phyloP scores from a whole-genome alignment of 2,888 invertebrate species.

The Orchesella flavescens region DNA sequence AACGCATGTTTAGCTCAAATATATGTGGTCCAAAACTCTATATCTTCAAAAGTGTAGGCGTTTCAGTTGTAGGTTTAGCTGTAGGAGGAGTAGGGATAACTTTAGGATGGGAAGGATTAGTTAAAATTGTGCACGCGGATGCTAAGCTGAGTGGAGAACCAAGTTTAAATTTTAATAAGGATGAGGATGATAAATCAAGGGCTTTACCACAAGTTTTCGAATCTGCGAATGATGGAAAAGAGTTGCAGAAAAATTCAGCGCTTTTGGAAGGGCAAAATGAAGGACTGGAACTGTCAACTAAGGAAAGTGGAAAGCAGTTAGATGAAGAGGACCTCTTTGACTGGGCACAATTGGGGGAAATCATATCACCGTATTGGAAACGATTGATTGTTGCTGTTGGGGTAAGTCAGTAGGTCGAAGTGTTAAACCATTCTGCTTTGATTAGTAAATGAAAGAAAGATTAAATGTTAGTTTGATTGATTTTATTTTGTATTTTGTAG shows the following conservation, averaged over 20 bases:
- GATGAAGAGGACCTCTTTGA: conserved; percentile 79
- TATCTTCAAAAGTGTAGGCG: neutral
- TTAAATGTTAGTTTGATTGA: neutral
- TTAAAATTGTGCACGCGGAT: neutral
- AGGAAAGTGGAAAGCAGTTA: neutral
- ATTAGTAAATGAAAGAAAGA: conserved; percentile 15
- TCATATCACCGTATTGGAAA: conserved; percentile 85
- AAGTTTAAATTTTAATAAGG: neutral
- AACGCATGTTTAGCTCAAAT: neutral
- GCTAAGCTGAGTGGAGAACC: neutral
- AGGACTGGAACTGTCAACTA: neutral
- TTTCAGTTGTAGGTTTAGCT: neutral
- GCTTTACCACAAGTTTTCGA: neutral
- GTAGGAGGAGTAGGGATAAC: neutral
- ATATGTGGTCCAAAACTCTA: neutral
- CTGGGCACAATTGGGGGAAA: conserved; percentile 83
- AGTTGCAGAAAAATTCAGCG: neutral
- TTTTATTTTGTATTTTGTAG: conserved; percentile 77
- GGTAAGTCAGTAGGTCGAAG: conserved; percentile 76
- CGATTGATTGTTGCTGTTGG: conserved; percentile 84
- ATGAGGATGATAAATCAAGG: neutral
- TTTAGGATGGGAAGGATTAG: neutral
- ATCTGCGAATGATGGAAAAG: neutral
- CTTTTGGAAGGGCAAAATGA: neutral
- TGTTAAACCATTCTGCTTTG: conserved; percentile 33